Base-by-base conservation (phyloP, 1,140 invertebrate genomes). In the Manduca sexta region DNA sequence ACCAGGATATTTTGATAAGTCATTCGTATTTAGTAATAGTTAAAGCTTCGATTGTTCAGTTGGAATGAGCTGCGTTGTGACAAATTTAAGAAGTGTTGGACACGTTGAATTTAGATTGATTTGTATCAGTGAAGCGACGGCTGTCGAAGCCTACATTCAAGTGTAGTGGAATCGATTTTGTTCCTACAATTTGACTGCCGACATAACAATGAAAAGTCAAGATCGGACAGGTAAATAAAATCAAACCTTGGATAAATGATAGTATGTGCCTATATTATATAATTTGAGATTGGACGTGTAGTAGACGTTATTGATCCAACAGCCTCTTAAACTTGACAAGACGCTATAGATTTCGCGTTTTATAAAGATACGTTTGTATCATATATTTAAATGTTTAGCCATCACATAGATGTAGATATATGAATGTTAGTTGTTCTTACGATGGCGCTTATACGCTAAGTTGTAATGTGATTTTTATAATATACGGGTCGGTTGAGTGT, bases 341-440 rank as follows among this genome's bases (percentile, higher is more conserved):
- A 26, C 21, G 21, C 21, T 26, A 26, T 26, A 26, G 21, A 5
- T 5, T 26, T 26, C 21, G 21, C 21, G 21, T 26, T 26, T 26
- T 26, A 8, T 26, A 26, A 37, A 44, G 53, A 45, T 34, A 16
- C 31, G 52, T 63, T 67, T 62, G 54, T 61, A 66, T 64, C 42
- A 52, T 56, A 60, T 49, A 50, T 58, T 60, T 26, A 26, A 26
- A 26, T 26, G 21, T 26, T 26, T 26, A 26, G 21, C 21, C 21
- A 26, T 26, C 21, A 26, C 21, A 5, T 26, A 26, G 21, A 26
- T 8, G 21, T 26, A 26, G 21, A 26, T 75, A 74, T 78, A 75
- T 75, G 49, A 80, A 71, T 77, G 68, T 78, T 78, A 74, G 75
- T 68, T 63, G 66, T 76, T 72, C 60, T 57, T 38, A 59, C 57